Conservation (phyloP, 2,888 invertebrate species). For the Syrphus vitripennis region DNA sequence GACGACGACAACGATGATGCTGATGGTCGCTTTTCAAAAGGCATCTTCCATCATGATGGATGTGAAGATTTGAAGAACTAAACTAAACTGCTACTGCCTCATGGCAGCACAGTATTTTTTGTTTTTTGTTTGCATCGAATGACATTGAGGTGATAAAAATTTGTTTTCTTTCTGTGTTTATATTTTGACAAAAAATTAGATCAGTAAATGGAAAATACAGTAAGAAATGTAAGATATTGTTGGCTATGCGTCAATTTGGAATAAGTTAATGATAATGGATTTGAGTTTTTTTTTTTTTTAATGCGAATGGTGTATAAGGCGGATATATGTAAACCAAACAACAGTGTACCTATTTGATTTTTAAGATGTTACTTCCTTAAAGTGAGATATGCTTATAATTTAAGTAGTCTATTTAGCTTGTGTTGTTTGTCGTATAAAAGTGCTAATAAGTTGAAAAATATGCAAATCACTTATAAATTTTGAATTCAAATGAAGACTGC, state of each 20-base stretch:
- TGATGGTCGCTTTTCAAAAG: not conserved
- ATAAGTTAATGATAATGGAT: not conserved
- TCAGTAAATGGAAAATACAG: slow-evolving; percentile 48
- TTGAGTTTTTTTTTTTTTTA: not conserved
- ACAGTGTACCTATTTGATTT: not conserved
- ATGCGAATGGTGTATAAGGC: not conserved
- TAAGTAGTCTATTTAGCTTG: not conserved
- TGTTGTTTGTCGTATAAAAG: not conserved
- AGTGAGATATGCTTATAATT: not conserved
- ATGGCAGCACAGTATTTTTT: not conserved
- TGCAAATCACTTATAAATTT: not conserved
- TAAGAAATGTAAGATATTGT: slow-evolving; percentile 4
- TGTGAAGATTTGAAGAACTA: not conserved
- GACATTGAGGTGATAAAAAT: slow-evolving; percentile 64
- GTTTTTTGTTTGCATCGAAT: slow-evolving; percentile 34
- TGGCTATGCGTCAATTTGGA: slow-evolving; percentile 28
- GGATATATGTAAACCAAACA: not conserved
- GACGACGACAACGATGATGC: not conserved
- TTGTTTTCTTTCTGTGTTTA: slow-evolving; percentile 23
- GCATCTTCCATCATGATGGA: not conserved
- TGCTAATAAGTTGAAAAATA: slow-evolving; percentile 9
- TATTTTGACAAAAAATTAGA: slow-evolving; percentile 65
- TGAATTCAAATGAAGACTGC: not conserved
- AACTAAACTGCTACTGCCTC: slow-evolving; percentile 38
- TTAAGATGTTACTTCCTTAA: slow-evolving; percentile 14